A percentile compares a stretch with the other conserved stretches of the same genome.
Conservation (phyloP, 2,888 invertebrate genomes). For the Phyllotreta cruciferae region DNA sequence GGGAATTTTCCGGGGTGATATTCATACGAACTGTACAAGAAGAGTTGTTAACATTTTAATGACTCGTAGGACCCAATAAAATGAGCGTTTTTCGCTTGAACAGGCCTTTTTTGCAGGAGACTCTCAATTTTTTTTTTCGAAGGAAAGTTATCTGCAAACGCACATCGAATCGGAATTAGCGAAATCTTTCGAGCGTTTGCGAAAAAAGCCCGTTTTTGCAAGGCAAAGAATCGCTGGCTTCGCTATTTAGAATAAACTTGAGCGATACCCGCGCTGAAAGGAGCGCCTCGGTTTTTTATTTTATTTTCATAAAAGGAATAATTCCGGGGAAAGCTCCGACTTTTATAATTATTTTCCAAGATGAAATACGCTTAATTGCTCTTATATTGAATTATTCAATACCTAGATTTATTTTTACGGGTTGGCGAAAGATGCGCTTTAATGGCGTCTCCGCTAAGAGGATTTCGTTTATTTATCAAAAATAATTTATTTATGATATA, state of each 20-base stretch:
- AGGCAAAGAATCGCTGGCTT: slow-evolving; percentile 15
- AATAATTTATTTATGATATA: too few species aligned
- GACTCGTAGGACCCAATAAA: too few species aligned
- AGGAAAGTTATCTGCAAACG: slow-evolving; percentile 29
- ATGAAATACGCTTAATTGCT: slow-evolving; percentile 22
- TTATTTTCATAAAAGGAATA: slow-evolving; percentile 14
- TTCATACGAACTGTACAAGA: too few species aligned
- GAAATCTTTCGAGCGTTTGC: slow-evolving; percentile 23
- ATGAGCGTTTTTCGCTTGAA: slow-evolving; percentile 5
- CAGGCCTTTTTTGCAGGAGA: slow-evolving; percentile 21
- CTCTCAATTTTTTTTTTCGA: slow-evolving; percentile 17
- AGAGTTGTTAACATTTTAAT: too few species aligned
- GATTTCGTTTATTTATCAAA: not conserved
- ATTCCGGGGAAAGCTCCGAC: slow-evolving; percentile 12
- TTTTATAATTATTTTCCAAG: slow-evolving; percentile 23
- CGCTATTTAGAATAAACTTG: slow-evolving; percentile 21
- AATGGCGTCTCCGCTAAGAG: not conserved
- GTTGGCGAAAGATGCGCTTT: slow-evolving; percentile 7
- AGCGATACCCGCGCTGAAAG: slow-evolving; percentile 16
- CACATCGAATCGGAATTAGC: slow-evolving; percentile 28
- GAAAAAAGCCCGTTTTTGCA: slow-evolving; percentile 13
- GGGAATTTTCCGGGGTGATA: too few species aligned
- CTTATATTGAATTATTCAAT: slow-evolving; percentile 20
- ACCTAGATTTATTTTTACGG: slow-evolving; percentile 9
- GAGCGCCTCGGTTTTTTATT: slow-evolving; percentile 2